Evolutionary conservation across 2,888 invertebrate genomes (phyloP), one percentile per base, ranked within the genome.

Genomic region (Epirrita christyi): DNA sequence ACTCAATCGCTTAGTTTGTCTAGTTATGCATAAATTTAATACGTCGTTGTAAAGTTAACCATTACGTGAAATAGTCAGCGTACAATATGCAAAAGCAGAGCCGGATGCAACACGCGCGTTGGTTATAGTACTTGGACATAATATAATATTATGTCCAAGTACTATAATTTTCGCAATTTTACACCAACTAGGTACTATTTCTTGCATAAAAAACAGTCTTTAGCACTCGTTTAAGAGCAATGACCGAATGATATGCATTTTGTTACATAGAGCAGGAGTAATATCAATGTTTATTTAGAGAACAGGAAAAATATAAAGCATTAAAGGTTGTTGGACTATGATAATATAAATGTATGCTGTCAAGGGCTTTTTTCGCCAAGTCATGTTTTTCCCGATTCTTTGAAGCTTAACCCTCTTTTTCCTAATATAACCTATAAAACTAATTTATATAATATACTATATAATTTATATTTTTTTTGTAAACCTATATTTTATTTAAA

Each of bases 161-260:
- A 42, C 9, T 47, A 43, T 43, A 42, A 56, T 45, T 29, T 37
- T 29, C n/a, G 11, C 37, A 14, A 46, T 41, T 53, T 34, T 44
- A 48, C 21, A 28, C 28, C 34, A 32, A 29, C 14, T 29, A n/a
- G n/a, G n/a, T n/a, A 27, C 47, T 42, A 38, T 43, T 43, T 48
- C 52, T 40, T 49, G 49, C n/a, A 41, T 55, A 49, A 45, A 49
- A 49, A 49, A 46, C 37, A 6, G 40, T 7, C 10, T 6, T 27
- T 38, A 32, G 38, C 29, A 29, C 41, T 41, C n/a, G 15, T 29
- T 54, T 32, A 15, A 34, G 49, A 32, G 36, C 49, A 49, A 37
- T 59, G 45, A 41, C 58, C 45, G 29, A 47, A 15, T 41, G 45
- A 45, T n/a, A 42, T 54, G 54, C 53, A 58, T 10, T 41, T 45